These are phyloP conservation scores for Leptonema lineaticorne DNA, from an alignment of 1,140 invertebrate species.

Conservation along the genomic window DNA sequence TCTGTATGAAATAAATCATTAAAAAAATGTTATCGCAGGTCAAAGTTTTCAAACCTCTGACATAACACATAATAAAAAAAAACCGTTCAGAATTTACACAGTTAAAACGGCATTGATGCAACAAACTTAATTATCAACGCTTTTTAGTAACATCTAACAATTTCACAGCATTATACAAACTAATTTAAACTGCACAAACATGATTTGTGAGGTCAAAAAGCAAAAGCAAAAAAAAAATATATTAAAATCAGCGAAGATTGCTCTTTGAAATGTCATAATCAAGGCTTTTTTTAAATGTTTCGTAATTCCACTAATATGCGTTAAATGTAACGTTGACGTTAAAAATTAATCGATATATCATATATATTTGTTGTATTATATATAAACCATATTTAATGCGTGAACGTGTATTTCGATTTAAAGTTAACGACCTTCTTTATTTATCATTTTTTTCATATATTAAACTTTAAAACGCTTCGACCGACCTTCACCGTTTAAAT, in stretches of 20 bases:
- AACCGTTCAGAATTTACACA: too few relatives aligned
- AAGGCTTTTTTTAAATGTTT: background rate
- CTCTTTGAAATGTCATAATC: slow-evolving; percentile 2
- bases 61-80: too few relatives aligned
- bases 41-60: too few relatives aligned
- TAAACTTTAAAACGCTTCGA: background rate
- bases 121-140: slow-evolving; percentile 1
- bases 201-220: background rate
- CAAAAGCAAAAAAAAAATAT: too few relatives aligned
- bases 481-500: slow-evolving; percentile 11
- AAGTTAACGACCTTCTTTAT: slow-evolving; percentile 4
- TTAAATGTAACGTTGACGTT: too few relatives aligned
- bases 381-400: too few relatives aligned
- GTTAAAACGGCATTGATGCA: background rate
- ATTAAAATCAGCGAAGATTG: background rate
- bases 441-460: too few relatives aligned
- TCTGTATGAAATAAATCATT: too few relatives aligned
- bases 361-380: too few relatives aligned
- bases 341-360: too few relatives aligned
- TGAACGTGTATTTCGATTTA: background rate
- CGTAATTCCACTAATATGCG: background rate
- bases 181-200: background rate
- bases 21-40: too few relatives aligned
- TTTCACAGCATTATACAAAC: background rate
- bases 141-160: background rate